phyloP scores from a whole-genome alignment of 2,888 invertebrate species.

The Lasius platythorax region DNA sequence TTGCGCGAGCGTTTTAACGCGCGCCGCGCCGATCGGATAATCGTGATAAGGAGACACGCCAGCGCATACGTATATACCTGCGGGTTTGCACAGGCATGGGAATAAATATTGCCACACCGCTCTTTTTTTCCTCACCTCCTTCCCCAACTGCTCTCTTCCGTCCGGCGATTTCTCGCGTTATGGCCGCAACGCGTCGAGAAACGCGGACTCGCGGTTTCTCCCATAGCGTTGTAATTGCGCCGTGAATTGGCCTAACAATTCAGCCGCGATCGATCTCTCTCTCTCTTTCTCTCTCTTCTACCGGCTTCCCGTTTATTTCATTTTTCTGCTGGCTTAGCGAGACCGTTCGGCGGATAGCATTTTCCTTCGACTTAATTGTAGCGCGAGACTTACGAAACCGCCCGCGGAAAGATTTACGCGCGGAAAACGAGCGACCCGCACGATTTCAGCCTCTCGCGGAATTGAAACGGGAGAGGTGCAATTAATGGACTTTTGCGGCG shows the following conservation, averaged over 20 bases:
- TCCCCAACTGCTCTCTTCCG: conserved; percentile 23
- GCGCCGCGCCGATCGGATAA: conserved; percentile 48
- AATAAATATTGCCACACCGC: conserved; percentile 48
- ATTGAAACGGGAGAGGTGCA: conserved; percentile 40
- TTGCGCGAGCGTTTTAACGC: conserved; percentile 50
- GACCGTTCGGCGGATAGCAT: conserved; percentile 10
- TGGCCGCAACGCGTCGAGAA: conserved; percentile 44
- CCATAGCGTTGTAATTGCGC: conserved; percentile 42
- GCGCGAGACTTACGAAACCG: conserved; percentile 33
- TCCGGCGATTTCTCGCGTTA: conserved; percentile 55
- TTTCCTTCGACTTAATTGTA: conserved; percentile 45
- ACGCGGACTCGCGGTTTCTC: conserved; percentile 53
- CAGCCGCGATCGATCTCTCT: conserved; percentile 33
- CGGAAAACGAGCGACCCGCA: conserved; percentile 20
- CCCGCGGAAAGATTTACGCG: conserved; percentile 39
- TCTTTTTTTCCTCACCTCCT: conserved; percentile 13
- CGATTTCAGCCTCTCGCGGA: conserved; percentile 35
- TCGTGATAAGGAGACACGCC: conserved; percentile 40
- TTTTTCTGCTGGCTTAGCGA: neutral
- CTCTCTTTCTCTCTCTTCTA: neutral
- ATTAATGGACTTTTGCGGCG: conserved; percentile 41
- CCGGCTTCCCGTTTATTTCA: neutral
- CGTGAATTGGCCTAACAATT: conserved; percentile 51
- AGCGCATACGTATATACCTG: neutral
- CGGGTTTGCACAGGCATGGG: conserved; percentile 32